Conservation (phyloP, 2,113 vertebrate genomes). For the Chaetorhynchus papuensis region DNA sequence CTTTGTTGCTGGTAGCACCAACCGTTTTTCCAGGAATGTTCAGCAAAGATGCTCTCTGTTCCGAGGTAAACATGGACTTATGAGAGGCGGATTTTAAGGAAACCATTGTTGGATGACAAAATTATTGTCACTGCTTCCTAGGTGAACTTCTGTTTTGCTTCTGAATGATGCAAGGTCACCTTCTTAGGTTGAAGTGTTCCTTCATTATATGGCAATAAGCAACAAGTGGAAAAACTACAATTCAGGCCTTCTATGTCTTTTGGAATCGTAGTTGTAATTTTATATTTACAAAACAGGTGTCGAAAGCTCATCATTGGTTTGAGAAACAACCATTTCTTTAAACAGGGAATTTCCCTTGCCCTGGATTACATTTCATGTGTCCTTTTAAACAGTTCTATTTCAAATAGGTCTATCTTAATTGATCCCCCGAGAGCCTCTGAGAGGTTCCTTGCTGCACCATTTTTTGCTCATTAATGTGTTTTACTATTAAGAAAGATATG, state of each 20-base stretch:
- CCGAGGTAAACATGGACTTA: neutral
- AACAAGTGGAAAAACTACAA: neutral
- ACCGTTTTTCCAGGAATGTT: neutral
- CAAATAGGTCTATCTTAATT: slow-evolving; percentile 31
- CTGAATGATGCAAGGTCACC: neutral
- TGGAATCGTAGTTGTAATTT: neutral
- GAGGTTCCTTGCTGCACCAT: neutral
- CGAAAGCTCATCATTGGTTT: neutral
- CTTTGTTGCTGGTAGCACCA: neutral
- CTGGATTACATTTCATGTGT: neutral
- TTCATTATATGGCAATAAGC: neutral
- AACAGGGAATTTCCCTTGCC: neutral
- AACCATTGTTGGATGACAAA: neutral
- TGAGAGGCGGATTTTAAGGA: neutral
- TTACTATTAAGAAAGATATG: slow-evolving; percentile 22
- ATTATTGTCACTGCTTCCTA: neutral
- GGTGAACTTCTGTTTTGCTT: neutral
- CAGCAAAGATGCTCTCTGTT: neutral
- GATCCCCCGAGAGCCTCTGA: neutral
- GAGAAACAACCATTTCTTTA: neutral
- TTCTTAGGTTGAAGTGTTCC: neutral
- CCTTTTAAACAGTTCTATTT: slow-evolving; percentile 32
- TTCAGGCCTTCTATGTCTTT: neutral
- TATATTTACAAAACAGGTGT: neutral
- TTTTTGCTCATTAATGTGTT: slow-evolving; percentile 4